These are phyloP conservation scores for Drosophila murphyi DNA, from an alignment of 1,140 invertebrate genomes.

Conservation along the genomic window DNA sequence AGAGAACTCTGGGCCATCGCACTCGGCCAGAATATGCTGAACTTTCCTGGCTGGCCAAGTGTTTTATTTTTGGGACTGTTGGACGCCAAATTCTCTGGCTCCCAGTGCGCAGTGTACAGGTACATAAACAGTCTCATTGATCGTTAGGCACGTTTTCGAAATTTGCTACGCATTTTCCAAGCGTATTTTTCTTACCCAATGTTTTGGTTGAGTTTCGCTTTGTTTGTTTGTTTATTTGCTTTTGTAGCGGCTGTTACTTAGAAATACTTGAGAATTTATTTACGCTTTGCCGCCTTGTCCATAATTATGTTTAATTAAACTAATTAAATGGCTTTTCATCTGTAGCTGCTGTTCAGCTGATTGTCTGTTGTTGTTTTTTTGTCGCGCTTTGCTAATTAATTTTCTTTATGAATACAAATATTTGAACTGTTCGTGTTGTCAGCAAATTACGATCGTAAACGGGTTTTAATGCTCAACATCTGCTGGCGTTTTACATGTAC, in stretches of 20 bases:
- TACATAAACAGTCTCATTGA: conserved; percentile 21
- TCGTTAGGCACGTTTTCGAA: conserved; percentile 26
- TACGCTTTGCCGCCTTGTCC: conserved; percentile 55
- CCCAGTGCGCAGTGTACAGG: conserved; percentile 4
- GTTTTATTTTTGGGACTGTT: conserved; percentile 57
- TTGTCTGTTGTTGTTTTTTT: conserved; percentile 24
- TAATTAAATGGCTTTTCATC: conserved; percentile 67
- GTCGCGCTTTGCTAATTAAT: conserved; percentile 70
- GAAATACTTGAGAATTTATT: conserved; percentile 41
- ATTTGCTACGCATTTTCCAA: conserved; percentile 9
- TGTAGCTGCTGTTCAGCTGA: conserved; percentile 36
- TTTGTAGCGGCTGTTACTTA: conserved; percentile 19
- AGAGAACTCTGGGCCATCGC: conserved; percentile 47
- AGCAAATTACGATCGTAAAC: conserved; percentile 59
- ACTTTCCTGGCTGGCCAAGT: conserved; percentile 55
- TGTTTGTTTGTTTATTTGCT: conserved; percentile 55
- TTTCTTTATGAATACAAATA: conserved; percentile 71
- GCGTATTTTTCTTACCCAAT: conserved; percentile 8
- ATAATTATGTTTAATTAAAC: conserved; percentile 80
- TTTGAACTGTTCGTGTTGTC: conserved; percentile 54
- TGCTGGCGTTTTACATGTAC: conserved; percentile 21
- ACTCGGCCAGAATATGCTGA: conserved; percentile 40
- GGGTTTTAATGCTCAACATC: conserved; percentile 58
- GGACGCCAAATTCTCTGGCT: conserved; percentile 23
- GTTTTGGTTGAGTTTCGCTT: conserved; percentile 16